These are phyloP conservation scores for Drosophila eugracilis DNA, from an alignment of 1,140 invertebrate genomes.

Conservation along the genomic window DNA sequence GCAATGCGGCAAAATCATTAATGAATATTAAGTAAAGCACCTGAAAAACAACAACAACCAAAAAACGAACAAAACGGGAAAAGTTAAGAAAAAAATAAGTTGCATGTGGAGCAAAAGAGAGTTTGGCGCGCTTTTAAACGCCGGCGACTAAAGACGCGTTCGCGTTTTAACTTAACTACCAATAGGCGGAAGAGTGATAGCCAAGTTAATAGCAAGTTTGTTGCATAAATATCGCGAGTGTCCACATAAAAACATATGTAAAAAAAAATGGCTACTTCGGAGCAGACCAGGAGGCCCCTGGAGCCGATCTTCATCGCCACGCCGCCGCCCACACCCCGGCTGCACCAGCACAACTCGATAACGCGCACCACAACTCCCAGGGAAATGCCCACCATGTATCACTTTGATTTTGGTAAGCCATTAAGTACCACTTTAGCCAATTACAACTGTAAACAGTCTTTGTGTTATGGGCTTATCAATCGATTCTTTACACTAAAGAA, in stretches of 20 bases:
- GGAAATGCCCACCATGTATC: conserved; percentile 75
- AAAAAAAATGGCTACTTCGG: conserved; percentile 57
- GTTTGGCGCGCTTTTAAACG: conserved; percentile 63
- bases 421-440: neutral
- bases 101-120: conserved; percentile 59
- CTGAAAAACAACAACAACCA: too few species aligned
- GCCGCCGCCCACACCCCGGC: conserved; percentile 49
- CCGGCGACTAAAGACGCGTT: conserved; percentile 57
- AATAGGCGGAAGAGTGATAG: conserved; percentile 12
- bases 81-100: conserved; percentile 43
- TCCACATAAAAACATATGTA: too few species aligned
- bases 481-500: neutral
- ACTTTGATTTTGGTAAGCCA: conserved; percentile 71
- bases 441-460: conserved; percentile 4
- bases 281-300: conserved; percentile 47
- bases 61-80: conserved; percentile 14
- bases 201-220: conserved; percentile 55
- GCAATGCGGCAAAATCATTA: conserved; percentile 67
- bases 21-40: conserved; percentile 59
- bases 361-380: conserved; percentile 72
- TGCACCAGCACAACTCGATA: conserved; percentile 42
- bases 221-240: conserved; percentile 75
- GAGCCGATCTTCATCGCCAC: conserved; percentile 74
- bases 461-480: conserved; percentile 12
- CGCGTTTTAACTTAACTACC: conserved; percentile 34